These are phyloP conservation scores for Menura novaehollandiae DNA, from an alignment of 2,113 vertebrate genomes.

Conservation along the genomic window DNA sequence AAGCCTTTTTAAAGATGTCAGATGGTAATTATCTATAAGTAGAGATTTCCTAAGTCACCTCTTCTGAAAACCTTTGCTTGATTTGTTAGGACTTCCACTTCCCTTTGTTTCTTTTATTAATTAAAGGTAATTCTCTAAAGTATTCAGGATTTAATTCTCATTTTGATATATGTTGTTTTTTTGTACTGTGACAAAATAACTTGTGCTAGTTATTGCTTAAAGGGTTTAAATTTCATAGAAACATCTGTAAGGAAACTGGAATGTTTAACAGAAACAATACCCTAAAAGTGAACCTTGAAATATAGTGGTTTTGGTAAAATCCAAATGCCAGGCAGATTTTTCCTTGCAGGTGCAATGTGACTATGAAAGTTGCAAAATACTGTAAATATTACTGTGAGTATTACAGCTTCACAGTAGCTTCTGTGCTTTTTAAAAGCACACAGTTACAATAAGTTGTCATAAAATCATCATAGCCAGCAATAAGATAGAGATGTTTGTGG, in stretches of 20 bases:
- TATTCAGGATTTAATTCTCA: neutral
- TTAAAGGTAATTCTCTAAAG: neutral
- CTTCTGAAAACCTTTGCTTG: neutral
- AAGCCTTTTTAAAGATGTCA: neutral
- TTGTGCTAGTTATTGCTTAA: neutral
- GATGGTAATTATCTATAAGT: neutral
- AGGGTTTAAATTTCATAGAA: neutral
- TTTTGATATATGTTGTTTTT: neutral
- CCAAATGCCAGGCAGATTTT: neutral
- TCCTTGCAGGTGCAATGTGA: neutral
- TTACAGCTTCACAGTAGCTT: neutral
- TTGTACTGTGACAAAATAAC: neutral
- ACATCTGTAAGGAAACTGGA: neutral
- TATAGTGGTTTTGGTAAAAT: neutral
- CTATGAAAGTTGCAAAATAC: neutral
- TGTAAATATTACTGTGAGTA: neutral
- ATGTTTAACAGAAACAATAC: neutral
- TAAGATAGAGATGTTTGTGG: neutral
- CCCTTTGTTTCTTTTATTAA: neutral
- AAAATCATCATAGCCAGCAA: neutral
- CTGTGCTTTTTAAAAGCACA: neutral
- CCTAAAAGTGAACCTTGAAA: neutral
- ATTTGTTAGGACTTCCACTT: neutral
- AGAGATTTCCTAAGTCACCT: neutral
- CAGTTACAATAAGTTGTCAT: neutral